Evolutionary conservation across 1,140 invertebrate genomes (phyloP), one percentile per base, ranked within the genome.

Genomic region (Drosophila elegans): DNA sequence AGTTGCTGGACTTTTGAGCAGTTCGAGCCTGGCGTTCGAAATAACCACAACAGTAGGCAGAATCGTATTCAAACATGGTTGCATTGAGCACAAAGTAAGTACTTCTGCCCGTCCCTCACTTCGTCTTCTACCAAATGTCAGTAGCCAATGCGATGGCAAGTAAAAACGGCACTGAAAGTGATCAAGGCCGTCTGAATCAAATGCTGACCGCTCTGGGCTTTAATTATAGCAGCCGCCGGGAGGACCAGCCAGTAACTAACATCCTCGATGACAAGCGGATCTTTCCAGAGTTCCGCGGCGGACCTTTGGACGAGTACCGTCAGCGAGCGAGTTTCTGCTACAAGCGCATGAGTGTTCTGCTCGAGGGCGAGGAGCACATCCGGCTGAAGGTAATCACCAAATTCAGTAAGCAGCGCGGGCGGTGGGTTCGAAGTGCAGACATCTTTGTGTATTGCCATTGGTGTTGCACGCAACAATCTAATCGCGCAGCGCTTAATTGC

Each of bases 311-410:
- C 77, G 73, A 72, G 7, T 98, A 97, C 80, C 94, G 97, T 60
- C 95, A 95, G 57, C 94, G 94, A 71, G 96, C 97, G 1, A 95
- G 95, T 3, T 98, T 98, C 91, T 94, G 97, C 88, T 98, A 97
- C 96, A 96, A 97, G 79, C 94, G 95, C 59, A 94, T 98, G 93
- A 96, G 95, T 91, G 63, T 97, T 3, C 93, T 95, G 74, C 93
- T 97, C 21, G 95, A 97, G 78, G 95, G 94, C 39, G 93, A 94
- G 46, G 93, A 94, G 9, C 90, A 91, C 45, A 91, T 95, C n/a
- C 85, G 93, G 59, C 92, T 93, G 48, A 94, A 95, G 93, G 95
- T 95, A 93, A 74, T 45, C 46, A 10, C 3, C 12, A 49, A 56
- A 44, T 41, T 11, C 21, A 53, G 3, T 54, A 1, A 32, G 12